A percentile compares a stretch with the other conserved stretches of the same genome.
Evolutionary conservation across 2,113 vertebrate genomes (phyloP).

Genomic region (Damaliscus lunatus): DNA sequence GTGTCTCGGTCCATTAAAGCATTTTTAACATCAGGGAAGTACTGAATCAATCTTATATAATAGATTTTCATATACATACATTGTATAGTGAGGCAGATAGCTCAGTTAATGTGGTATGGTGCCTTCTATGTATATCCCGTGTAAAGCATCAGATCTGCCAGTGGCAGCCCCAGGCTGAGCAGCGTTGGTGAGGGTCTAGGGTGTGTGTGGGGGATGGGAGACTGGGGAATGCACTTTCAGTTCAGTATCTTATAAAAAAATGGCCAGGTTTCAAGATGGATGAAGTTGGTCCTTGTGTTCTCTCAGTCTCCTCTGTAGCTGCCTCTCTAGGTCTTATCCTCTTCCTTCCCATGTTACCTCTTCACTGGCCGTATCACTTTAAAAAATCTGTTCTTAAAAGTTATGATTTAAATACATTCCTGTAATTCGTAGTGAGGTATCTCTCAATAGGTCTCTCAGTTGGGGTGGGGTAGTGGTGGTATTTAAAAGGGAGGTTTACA

Average conservation of each 20-base stretch:
- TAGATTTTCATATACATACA: not conserved
- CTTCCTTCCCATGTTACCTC: not conserved
- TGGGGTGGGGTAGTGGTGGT: not conserved
- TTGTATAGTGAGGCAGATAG: not conserved
- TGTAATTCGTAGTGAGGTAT: not conserved
- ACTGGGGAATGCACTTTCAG: not conserved
- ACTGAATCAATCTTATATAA: not conserved
- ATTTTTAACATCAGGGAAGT: not conserved
- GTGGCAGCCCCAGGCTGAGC: not conserved
- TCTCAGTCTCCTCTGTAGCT: not conserved
- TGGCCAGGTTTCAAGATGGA: not conserved
- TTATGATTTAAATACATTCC: not conserved
- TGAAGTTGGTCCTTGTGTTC: not conserved
- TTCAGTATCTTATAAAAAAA: not conserved
- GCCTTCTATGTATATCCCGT: not conserved
- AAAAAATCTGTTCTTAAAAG: not conserved
- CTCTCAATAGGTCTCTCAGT: not conserved
- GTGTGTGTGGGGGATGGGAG: not conserved
- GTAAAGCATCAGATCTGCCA: not conserved
- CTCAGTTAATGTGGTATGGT: not conserved
- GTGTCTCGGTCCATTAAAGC: not conserved
- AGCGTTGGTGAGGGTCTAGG: not conserved
- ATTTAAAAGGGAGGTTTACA: not conserved
- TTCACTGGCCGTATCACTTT: not conserved
- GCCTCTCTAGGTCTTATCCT: not conserved